Conservation (phyloP, 2,113 vertebrate genomes). For the Bettongia penicillata region DNA sequence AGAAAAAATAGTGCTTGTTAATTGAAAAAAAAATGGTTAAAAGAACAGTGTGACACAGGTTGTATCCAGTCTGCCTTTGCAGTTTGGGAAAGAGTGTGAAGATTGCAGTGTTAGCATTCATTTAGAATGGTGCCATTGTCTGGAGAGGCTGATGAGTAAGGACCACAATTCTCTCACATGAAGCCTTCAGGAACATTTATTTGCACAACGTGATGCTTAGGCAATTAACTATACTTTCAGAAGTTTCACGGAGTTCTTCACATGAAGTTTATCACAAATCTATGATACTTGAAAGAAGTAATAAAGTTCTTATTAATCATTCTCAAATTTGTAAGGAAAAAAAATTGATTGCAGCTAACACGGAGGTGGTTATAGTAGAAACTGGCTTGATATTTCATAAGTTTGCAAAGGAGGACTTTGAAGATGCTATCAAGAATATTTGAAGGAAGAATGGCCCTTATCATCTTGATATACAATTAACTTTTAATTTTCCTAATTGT, state of each 20-base stretch:
- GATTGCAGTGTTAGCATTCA: conserved; percentile 92
- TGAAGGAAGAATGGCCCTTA: neutral
- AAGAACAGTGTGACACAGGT: conserved; percentile 86
- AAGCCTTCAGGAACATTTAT: conserved; percentile 93
- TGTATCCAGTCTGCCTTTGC: conserved; percentile 92
- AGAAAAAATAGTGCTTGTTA: neutral
- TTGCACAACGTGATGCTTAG: conserved; percentile 87
- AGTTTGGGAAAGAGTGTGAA: conserved; percentile 94
- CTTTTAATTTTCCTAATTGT: neutral
- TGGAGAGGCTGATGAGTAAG: conserved; percentile 94
- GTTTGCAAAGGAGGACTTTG: neutral
- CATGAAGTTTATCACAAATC: conserved; percentile 95
- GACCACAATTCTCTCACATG: conserved; percentile 94
- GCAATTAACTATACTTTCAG: conserved; percentile 91
- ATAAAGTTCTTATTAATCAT: conserved; percentile 94
- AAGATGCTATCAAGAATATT: neutral
- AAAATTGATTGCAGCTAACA: conserved; percentile 94
- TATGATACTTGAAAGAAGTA: conserved; percentile 86
- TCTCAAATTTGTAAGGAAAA: conserved; percentile 96
- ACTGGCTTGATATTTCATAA: too few species aligned
- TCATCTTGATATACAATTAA: neutral
- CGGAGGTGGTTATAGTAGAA: conserved; percentile 86
- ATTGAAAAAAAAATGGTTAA: neutral
- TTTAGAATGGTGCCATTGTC: conserved; percentile 93
- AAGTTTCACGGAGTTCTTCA: conserved; percentile 92